A percentile compares a stretch with the other conserved stretches of the same genome.
Evolutionary conservation across 2,797 vertebrate species (phyloP).

Genomic region (Manis javanica): DNA sequence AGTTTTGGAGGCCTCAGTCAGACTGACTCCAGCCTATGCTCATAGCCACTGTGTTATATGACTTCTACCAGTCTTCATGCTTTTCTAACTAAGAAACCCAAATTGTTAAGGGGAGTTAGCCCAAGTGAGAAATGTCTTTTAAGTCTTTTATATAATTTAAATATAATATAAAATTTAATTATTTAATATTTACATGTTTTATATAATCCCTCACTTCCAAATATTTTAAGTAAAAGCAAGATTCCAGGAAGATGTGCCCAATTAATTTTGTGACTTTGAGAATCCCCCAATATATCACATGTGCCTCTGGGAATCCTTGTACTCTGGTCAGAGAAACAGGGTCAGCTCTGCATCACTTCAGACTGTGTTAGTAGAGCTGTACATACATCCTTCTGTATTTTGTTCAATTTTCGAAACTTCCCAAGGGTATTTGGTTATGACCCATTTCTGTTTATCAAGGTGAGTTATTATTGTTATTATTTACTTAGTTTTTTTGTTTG

Average conservation of each 20-base stretch:
- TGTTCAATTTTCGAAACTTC: not conserved
- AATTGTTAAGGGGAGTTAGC: constrained; percentile 5
- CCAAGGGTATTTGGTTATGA: not conserved
- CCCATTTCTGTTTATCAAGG: not conserved
- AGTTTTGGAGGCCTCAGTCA: not conserved
- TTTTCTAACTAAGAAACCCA: constrained; percentile 5
- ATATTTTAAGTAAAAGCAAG: not conserved
- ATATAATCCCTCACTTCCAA: not conserved
- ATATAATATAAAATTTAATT: not conserved
- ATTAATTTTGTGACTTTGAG: not conserved
- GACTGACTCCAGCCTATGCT: not conserved
- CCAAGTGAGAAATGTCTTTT: constrained; percentile 7
- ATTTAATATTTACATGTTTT: not conserved
- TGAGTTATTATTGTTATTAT: not conserved
- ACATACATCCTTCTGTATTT: not conserved
- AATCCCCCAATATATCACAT: not conserved
- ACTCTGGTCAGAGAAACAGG: not conserved
- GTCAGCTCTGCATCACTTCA: not conserved
- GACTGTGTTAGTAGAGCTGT: not conserved
- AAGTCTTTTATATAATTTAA: not conserved
- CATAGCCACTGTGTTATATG: not conserved
- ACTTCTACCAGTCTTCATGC: not conserved
- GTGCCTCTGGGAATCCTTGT: not conserved
- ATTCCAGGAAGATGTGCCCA: not conserved
- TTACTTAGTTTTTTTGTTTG: not conserved